These are phyloP conservation scores for Conops quadrifasciatus DNA, from an alignment of 2,888 invertebrate genomes.

Conservation along the genomic window DNA sequence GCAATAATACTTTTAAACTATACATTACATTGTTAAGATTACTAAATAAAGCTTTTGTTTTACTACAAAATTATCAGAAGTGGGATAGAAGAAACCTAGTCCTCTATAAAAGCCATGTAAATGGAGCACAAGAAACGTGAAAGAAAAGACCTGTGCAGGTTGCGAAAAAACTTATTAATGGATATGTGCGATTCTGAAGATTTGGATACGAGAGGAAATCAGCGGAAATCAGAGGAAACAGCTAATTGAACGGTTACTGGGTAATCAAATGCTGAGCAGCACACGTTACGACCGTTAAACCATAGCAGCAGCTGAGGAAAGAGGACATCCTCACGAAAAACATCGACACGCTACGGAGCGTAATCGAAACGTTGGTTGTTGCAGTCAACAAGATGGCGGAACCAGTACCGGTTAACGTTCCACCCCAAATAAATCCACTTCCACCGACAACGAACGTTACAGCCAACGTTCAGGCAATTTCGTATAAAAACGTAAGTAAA, in stretches of 20 bases:
- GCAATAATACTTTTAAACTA: too few relatives aligned
- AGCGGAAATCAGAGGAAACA: too few relatives aligned
- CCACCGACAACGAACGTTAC: background rate
- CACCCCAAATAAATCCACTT: background rate
- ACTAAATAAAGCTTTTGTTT: too few relatives aligned
- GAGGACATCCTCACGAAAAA: background rate
- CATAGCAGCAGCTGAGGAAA: background rate
- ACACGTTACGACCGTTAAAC: background rate
- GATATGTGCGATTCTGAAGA: background rate
- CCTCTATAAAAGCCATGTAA: too few relatives aligned
- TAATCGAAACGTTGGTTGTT: background rate
- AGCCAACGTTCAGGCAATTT: background rate
- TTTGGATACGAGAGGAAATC: background rate
- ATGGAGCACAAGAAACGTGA: too few relatives aligned
- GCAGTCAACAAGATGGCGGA: background rate
- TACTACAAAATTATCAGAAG: too few relatives aligned
- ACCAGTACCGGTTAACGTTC: too few relatives aligned
- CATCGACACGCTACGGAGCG: constrained; percentile 1
- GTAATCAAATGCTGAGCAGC: background rate
- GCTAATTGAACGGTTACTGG: too few relatives aligned
- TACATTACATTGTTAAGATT: too few relatives aligned
- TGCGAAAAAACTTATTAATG: background rate
- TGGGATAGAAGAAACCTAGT: too few relatives aligned
- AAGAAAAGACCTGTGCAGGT: background rate
- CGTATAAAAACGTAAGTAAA: background rate